Evolutionary conservation across 2,113 vertebrate species (phyloP), one percentile per base, ranked within the genome.

Genomic region (Anser cygnoides): DNA sequence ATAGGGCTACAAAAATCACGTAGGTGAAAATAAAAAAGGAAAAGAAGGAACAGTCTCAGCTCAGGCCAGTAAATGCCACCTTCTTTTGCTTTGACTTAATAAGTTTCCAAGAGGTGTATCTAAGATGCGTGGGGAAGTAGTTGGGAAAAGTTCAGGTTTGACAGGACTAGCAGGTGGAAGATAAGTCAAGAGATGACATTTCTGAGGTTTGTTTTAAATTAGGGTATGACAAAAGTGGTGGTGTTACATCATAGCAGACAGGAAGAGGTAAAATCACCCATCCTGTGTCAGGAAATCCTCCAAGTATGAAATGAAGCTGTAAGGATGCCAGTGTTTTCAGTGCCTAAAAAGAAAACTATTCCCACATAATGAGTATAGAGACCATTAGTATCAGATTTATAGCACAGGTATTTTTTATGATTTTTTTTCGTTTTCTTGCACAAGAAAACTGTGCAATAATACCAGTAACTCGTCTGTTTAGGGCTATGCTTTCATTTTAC

Each of bases 161-260:
- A 37, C 84, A 62, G 52, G 90, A 75, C 46, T 46, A 44, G 33
- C 71, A 74, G 46, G 77, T 84, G 50, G 77, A 61, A 71, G 72
- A 21, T 92, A 86, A 94, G 72, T 96, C 68, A 93, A 52, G 82
- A 71, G 43, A 33, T 28, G 43, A 84, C 73, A 41, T 86, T 90
- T 88, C 75, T 89, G 95, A 95, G 92, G 92, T 84, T 84, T 90
- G 28, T 57, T 90, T 92, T 94, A 75, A 82, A 71, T 94, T 67
- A 89, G 67, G 19, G 28, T 66, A 46, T 87, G 67, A 68, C 46
- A 79, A 39, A 92, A 96, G 66, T 62, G 33, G 58, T 79, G n/a
- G 15, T 73, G 19, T 78, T 75, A 3, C 44, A 71, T 89, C 78
- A 67, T 26, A 78, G 25, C 17, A 63, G 62, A 54, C 77, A 96